Evolutionary conservation across 2,113 vertebrate genomes (phyloP).

Genomic region (Rhinichthys klamathensis): DNA sequence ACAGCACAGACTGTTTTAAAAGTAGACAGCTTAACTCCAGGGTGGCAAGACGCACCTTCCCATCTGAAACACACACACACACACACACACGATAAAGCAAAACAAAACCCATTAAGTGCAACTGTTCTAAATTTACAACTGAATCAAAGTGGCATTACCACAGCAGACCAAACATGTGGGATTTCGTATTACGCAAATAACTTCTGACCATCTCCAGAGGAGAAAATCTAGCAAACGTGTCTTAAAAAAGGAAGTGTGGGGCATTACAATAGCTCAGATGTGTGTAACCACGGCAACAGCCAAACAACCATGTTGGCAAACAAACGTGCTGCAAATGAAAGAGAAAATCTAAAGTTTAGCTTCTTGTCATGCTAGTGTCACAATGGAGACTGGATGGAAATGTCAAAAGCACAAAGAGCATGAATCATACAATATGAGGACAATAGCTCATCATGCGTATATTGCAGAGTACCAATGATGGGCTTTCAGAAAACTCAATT

Average conservation of each 20-base stretch:
- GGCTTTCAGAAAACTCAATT: background rate
- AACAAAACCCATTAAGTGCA: background rate
- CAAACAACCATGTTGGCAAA: background rate
- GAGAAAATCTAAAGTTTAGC: background rate
- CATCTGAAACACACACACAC: constrained; percentile 76
- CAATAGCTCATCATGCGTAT: background rate
- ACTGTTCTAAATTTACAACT: background rate
- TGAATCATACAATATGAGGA: background rate
- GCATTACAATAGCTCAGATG: background rate
- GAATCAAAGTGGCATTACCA: background rate
- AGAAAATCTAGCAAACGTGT: background rate
- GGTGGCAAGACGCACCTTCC: constrained; percentile 92
- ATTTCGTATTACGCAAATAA: background rate
- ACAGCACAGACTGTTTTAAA: constrained; percentile 92
- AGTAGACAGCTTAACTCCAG: constrained; percentile 93
- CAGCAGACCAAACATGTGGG: background rate
- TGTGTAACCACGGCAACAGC: background rate
- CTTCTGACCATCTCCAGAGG: background rate
- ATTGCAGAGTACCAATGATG: background rate
- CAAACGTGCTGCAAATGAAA: background rate
- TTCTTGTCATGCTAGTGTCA: background rate
- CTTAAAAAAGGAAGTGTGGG: background rate
- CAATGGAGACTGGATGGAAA: background rate
- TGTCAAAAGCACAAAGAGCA: background rate
- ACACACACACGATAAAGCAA: background rate